Base-by-base conservation (phyloP, 1,140 invertebrate genomes). In the Pseudomyrmex flavicornis region DNA sequence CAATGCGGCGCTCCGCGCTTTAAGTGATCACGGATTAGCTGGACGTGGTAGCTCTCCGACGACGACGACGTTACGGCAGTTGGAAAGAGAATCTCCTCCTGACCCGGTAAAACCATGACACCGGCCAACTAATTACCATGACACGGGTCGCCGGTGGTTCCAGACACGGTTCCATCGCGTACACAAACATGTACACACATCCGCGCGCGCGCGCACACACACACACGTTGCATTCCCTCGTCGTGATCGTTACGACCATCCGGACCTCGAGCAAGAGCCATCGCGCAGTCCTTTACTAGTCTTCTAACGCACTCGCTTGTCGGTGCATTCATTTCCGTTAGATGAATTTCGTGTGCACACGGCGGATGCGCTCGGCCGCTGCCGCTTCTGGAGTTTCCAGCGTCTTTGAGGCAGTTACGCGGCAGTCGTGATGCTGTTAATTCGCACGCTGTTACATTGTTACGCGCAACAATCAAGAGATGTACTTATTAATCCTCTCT, bases 21-120 rank as follows among this genome's bases (percentile, higher is more conserved):
- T 89, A 85, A 89, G 85, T 72, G 88, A 89, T 89, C 89, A 80
- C 83, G 89, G 89, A 90, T 90, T 89, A 90, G 89, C 86, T 83
- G 73, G 35, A 87, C 72, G 66, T 77, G 54, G 73, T 82, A 83
- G 59, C 54, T 82, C 68, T 58, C 48, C 35, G 35, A 35, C 35
- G 17, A 17, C 17, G 52, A 46, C 17, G 52, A 62, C 22, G 54
- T 63, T 22, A 46, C 8, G 17, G 54, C 46, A 50, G 76, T 26
- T 79, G 76, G 54, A 59, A 72, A 70, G 66, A 79, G 75, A 80
- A 62, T 35, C 8, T 9, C 17, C 17, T 20, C n/a, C 54, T 48
- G 74, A 35, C 68, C 77, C 70, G 69, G 76, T 84, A 88, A 86
- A 86, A 89, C 77, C 87, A 79, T 70, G 56, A 69, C 77, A 82